Evolutionary conservation across 2,797 vertebrate genomes (phyloP).

Genomic region (Rhodeus uyekii): DNA sequence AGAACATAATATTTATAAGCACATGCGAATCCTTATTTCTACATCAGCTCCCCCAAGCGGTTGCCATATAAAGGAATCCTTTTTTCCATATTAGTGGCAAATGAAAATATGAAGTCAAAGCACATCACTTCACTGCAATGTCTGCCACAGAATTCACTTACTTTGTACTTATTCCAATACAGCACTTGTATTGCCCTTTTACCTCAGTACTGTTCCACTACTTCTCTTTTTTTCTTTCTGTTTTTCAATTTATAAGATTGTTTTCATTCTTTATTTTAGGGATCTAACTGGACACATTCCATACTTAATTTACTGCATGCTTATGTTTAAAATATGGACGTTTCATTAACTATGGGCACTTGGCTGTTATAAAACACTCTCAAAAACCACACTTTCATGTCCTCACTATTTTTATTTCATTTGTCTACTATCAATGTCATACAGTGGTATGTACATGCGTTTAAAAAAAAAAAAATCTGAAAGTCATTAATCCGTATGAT

Average conservation of each 20-base stretch:
- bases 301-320: background rate
- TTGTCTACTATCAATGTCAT: background rate
- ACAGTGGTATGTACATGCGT: background rate
- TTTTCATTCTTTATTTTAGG: background rate
- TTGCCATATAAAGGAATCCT: background rate
- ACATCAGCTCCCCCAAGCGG: conserved; percentile 54
- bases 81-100: background rate
- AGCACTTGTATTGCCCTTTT: background rate
- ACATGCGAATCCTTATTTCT: conserved; percentile 30
- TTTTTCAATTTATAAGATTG: too few relatives aligned
- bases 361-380: background rate
- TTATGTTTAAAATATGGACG: background rate
- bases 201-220: background rate
- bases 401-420: background rate
- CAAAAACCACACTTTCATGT: background rate
- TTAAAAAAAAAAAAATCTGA: too few relatives aligned
- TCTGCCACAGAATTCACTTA: conserved; percentile 1
- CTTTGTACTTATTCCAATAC: background rate
- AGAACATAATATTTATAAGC: background rate
- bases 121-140: background rate
- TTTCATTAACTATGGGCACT: background rate
- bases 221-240: background rate
- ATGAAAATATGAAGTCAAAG: conserved; percentile 4
- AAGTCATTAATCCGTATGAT: background rate
- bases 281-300: background rate